A percentile compares a stretch with the other conserved stretches of the same genome.
Evolutionary conservation across 2,113 vertebrate genomes (phyloP).

Genomic region (Pampusana beccarii): DNA sequence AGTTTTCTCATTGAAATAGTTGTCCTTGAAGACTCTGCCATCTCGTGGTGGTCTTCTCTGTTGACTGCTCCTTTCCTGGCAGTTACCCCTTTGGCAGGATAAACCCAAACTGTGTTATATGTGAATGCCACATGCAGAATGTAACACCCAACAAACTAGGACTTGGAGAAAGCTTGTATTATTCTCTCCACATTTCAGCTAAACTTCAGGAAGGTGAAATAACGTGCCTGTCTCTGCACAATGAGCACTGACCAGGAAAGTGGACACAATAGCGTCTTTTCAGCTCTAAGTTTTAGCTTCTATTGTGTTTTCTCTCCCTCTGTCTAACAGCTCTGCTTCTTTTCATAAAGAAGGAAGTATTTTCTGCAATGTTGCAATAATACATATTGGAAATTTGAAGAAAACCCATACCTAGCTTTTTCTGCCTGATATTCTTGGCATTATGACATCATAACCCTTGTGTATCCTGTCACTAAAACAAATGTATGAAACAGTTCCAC

Average conservation of each 20-base stretch:
- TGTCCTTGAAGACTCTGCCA: neutral
- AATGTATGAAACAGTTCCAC: conserved; percentile 47
- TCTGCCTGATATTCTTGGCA: conserved; percentile 35
- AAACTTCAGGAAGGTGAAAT: neutral
- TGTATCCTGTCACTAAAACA: conserved; percentile 54
- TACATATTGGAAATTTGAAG: neutral
- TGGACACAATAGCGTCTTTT: neutral
- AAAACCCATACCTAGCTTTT: neutral
- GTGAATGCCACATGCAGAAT: neutral
- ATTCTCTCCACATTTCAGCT: neutral
- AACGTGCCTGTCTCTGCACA: neutral
- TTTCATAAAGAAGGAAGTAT: neutral
- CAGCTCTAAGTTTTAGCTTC: neutral
- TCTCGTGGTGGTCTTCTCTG: neutral
- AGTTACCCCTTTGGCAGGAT: neutral
- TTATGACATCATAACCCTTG: conserved; percentile 56
- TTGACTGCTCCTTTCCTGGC: neutral
- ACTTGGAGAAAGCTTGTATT: neutral
- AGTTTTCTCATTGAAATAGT: neutral
- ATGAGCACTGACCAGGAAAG: neutral
- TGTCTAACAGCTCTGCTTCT: neutral
- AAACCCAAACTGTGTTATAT: neutral
- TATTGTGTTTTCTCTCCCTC: neutral
- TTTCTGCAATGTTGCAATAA: conserved; percentile 12
- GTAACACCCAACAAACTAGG: neutral